Percentiles rank a stretch among this genome's conserved stretches.
Conservation (phyloP, 2,113 vertebrate species). For the Verasper variegatus region DNA sequence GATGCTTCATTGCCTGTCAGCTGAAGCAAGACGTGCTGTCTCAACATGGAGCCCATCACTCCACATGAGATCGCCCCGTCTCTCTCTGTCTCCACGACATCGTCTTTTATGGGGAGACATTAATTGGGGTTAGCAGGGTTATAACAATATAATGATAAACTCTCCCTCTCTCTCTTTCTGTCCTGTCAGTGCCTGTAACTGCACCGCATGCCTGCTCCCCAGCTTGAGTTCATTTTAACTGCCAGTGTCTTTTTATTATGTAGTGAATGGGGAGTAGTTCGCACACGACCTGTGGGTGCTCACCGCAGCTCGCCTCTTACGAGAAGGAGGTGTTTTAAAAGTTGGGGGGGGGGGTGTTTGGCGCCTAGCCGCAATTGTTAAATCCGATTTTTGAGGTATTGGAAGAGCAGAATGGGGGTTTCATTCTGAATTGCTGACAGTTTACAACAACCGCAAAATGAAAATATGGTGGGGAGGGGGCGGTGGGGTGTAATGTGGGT, state of each 20-base stretch:
- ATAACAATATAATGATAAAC: slow-evolving; percentile 19
- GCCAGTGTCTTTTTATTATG: background rate
- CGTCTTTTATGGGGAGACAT: background rate
- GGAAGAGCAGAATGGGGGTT: slow-evolving; percentile 20
- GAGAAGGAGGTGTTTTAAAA: slow-evolving; percentile 8
- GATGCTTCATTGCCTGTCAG: slow-evolving; percentile 51
- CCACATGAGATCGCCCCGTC: slow-evolving; percentile 23
- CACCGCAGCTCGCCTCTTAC: background rate
- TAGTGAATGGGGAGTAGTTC: background rate
- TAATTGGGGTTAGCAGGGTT: slow-evolving; percentile 41
- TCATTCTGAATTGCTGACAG: slow-evolving; percentile 15
- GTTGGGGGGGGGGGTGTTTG: background rate
- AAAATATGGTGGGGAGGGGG: slow-evolving; percentile 11
- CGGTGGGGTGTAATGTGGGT: background rate
- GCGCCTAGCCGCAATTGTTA: background rate
- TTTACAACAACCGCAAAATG: slow-evolving; percentile 26
- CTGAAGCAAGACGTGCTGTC: slow-evolving; percentile 30
- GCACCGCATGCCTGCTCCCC: slow-evolving; percentile 8
- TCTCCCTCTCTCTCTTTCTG: background rate
- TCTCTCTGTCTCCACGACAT: background rate
- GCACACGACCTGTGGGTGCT: background rate
- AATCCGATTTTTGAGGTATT: slow-evolving; percentile 3
- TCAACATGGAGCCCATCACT: slow-evolving; percentile 15
- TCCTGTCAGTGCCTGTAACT: slow-evolving; percentile 12
- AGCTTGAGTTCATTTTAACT: background rate